Evolutionary conservation across 2,797 vertebrate species (phyloP).

Genomic region (Sebastes ruberrimus): DNA sequence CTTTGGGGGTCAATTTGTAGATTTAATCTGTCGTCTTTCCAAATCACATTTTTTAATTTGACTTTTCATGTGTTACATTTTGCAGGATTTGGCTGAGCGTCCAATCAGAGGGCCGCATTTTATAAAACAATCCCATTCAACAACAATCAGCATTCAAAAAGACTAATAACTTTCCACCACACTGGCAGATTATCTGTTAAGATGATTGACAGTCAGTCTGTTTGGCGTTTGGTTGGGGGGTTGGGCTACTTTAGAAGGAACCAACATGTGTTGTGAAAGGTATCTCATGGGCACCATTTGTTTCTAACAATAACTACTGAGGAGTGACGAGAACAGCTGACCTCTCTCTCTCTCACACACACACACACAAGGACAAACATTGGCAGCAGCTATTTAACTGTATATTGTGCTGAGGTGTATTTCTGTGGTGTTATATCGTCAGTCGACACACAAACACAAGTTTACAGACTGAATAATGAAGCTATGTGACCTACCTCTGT

Average conservation of each 20-base stretch:
- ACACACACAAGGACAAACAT: background rate
- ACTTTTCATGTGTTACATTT: background rate
- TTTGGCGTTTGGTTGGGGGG: background rate
- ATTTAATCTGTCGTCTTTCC: background rate
- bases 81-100: background rate
- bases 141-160: no score
- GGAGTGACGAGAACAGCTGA: constrained; percentile 71
- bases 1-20: background rate
- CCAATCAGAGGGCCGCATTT: background rate
- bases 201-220: constrained; percentile 6
- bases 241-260: constrained; percentile 36
- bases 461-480: background rate
- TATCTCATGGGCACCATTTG: constrained; percentile 60
- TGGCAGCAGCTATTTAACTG: background rate
- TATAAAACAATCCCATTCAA: background rate
- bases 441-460: background rate
- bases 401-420: background rate
- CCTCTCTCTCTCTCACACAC: background rate
- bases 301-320: constrained; percentile 76
- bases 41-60: background rate
- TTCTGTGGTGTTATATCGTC: background rate
- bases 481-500: background rate
- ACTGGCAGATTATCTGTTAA: background rate
- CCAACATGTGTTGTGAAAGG: constrained; percentile 51
- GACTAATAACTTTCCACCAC: background rate